Percentiles rank a stretch among this genome's conserved stretches.
Conservation (phyloP, 1,140 invertebrate species). For the Portunus trituberculatus region DNA sequence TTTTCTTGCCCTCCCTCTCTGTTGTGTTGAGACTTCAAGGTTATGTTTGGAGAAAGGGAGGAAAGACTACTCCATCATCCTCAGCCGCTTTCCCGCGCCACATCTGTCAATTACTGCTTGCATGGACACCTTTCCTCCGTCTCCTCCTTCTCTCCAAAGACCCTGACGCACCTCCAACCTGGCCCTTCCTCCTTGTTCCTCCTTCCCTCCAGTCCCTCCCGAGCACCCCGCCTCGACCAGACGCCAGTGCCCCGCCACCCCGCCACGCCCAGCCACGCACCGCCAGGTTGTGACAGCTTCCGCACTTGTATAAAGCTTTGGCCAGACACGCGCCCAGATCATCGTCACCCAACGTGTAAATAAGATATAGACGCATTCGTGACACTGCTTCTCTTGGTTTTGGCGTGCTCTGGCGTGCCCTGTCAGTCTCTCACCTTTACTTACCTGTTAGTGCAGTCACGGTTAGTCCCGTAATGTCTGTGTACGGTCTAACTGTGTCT, state of each 20-base stretch:
- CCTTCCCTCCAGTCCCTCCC: background rate
- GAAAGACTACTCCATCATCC: no score
- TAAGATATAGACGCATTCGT: background rate
- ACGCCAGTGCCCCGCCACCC: background rate
- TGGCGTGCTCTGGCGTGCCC: background rate
- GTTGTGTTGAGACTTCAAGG: no score
- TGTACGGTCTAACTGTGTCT: no score
- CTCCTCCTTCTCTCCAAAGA: background rate
- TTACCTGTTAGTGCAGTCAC: no score
- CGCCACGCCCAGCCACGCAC: background rate
- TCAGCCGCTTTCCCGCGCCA: no score
- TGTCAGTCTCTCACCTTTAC: background rate
- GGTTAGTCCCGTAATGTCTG: no score
- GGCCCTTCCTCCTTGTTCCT: background rate
- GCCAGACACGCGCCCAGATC: background rate
- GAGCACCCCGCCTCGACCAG: background rate
- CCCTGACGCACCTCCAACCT: background rate
- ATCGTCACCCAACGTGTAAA: background rate
- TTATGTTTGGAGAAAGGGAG: no score
- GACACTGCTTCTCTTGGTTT: background rate
- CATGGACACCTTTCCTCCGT: background rate
- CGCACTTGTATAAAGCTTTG: background rate
- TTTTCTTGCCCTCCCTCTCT: background rate
- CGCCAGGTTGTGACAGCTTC: background rate
- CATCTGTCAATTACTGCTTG: no score